Evolutionary conservation across 2,797 vertebrate genomes (phyloP).

Genomic region (Tolypeutes matacus): DNA sequence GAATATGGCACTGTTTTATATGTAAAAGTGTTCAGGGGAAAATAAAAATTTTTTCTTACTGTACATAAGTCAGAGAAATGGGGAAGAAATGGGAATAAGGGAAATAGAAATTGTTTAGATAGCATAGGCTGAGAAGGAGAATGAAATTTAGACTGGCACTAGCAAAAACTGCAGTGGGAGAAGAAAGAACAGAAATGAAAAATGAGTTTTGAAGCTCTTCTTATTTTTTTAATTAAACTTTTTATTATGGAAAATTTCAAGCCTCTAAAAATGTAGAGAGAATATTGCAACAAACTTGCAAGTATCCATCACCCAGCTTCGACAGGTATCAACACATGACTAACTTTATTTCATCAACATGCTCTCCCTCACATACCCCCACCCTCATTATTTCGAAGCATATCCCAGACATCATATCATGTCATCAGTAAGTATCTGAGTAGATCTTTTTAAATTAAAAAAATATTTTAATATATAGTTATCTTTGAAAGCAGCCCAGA

Average conservation of each 20-base stretch:
- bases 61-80: conserved; percentile 9
- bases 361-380: too few relatives aligned
- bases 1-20: conserved; percentile 10
- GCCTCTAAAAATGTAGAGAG: neutral
- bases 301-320: neutral
- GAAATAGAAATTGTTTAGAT: conserved; percentile 1
- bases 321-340: neutral
- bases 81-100: neutral
- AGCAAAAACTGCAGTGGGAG: neutral
- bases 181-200: neutral
- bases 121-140: neutral
- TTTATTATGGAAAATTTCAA: neutral
- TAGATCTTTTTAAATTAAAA: neutral
- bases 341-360: neutral
- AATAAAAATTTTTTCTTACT: conserved; percentile 9
- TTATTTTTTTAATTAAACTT: neutral
- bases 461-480: neutral
- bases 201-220: neutral
- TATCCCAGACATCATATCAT: neutral
- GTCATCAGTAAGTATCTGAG: neutral
- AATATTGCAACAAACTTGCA: neutral
- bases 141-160: neutral
- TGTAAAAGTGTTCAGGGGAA: neutral
- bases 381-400: neutral
- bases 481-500: neutral